phyloP scores from a whole-genome alignment of 2,888 invertebrate species.

The Drosophila parthenogenetica region DNA sequence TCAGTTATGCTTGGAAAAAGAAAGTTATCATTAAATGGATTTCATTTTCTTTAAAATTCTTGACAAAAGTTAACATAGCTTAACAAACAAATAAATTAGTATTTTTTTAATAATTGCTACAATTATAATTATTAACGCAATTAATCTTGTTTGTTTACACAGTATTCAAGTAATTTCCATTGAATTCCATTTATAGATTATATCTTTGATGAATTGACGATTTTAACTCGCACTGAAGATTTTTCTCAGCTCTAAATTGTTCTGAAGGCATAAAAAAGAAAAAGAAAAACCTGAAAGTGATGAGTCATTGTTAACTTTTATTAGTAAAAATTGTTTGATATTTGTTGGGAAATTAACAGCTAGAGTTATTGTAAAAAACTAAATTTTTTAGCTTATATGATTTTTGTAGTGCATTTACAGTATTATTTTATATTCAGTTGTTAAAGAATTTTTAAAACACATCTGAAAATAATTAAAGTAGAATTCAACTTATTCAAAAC shows the following conservation, averaged over 20 bases:
- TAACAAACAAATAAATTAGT: too few species aligned
- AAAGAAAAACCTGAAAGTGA: not conserved
- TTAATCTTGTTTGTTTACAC: slow-evolving; percentile 1
- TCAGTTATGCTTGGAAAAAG: too few species aligned
- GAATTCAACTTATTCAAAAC: too few species aligned
- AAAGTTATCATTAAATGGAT: too few species aligned
- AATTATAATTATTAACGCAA: not conserved
- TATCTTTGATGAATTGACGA: not conserved
- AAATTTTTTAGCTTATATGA: too few species aligned
- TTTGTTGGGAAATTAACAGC: too few species aligned
- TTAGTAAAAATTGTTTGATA: not conserved
- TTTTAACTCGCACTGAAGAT: not conserved
- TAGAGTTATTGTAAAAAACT: not conserved
- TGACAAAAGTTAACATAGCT: too few species aligned
- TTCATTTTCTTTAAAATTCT: too few species aligned
- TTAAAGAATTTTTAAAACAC: too few species aligned
- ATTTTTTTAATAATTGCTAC: not conserved
- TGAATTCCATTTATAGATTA: not conserved
- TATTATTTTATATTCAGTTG: too few species aligned
- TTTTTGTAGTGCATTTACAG: too few species aligned
- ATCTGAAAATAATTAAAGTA: too few species aligned
- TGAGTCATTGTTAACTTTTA: not conserved
- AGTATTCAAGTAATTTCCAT: not conserved
- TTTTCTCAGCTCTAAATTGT: not conserved
- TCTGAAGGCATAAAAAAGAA: slow-evolving; percentile 1